These are phyloP conservation scores for Bagarius yarrelli DNA, from an alignment of 2,113 vertebrate genomes.

Conservation along the genomic window DNA sequence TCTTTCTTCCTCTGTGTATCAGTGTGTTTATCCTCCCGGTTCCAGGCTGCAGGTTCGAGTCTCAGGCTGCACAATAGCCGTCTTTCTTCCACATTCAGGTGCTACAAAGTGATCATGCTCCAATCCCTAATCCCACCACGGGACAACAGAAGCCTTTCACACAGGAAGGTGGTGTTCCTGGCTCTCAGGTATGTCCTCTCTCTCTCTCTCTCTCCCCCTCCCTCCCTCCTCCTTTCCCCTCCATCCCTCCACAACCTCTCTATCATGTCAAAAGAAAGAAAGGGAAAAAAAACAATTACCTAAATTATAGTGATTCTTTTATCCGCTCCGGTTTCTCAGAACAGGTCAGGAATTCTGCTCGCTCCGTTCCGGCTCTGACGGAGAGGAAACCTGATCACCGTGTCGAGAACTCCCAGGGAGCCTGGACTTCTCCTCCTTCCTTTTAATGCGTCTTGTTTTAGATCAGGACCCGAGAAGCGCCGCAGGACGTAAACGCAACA, in stretches of 20 bases:
- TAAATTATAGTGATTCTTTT: conserved; percentile 54
- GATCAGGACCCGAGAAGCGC: not conserved
- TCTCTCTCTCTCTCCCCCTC: conserved; percentile 1
- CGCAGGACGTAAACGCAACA: not conserved
- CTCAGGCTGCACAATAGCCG: conserved; percentile 64
- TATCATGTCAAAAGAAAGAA: conserved; percentile 42
- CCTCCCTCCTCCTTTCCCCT: conserved; percentile 31
- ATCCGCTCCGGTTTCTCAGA: conserved; percentile 37
- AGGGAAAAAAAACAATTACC: conserved; percentile 44
- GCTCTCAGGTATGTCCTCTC: conserved; percentile 63
- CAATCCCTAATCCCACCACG: conserved; percentile 70
- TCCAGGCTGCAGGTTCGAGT: conserved; percentile 28
- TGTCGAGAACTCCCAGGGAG: conserved; percentile 50
- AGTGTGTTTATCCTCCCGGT: conserved; percentile 35
- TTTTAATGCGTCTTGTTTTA: not conserved
- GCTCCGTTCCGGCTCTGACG: conserved; percentile 41
- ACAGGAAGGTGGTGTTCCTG: conserved; percentile 67
- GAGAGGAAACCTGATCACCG: conserved; percentile 54
- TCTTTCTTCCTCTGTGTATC: not conserved
- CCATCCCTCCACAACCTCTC: conserved; percentile 22
- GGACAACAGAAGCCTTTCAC: conserved; percentile 68
- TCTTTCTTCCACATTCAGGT: conserved; percentile 71
- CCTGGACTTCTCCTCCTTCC: not conserved
- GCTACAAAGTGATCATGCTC: conserved; percentile 68
- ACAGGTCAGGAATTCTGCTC: conserved; percentile 46